Conservation (phyloP, 2,797 vertebrate genomes). For the Pampus argenteus region DNA sequence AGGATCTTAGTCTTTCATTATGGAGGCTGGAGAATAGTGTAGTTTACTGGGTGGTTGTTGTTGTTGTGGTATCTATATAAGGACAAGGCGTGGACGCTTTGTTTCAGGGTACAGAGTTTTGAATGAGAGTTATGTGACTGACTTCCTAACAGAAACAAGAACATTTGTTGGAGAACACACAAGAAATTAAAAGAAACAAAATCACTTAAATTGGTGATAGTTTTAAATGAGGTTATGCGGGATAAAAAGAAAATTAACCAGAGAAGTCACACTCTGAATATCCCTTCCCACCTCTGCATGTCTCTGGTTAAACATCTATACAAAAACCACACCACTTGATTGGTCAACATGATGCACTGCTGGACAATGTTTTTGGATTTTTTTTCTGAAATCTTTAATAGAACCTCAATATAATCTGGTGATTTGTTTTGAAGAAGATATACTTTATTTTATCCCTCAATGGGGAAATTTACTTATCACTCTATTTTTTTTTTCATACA, state of each 20-base stretch:
- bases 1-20: constrained; percentile 21
- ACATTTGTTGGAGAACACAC: not conserved
- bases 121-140: constrained; percentile 1
- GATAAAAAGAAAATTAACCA: not conserved
- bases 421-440: too few species aligned
- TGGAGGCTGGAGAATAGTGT: not conserved
- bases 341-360: not conserved
- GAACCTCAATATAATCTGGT: too few species aligned
- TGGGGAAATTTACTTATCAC: too few species aligned
- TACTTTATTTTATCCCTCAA: too few species aligned
- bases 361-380: not conserved
- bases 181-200: constrained; percentile 4
- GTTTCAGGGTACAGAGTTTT: constrained; percentile 1
- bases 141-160: not conserved
- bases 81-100: not conserved
- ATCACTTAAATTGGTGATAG: constrained; percentile 2
- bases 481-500: too few species aligned
- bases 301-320: not conserved
- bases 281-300: not conserved
- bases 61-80: constrained; percentile 1
- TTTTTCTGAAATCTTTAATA: too few species aligned
- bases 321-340: not conserved
- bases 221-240: constrained; percentile 6
- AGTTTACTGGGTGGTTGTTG: constrained; percentile 2
- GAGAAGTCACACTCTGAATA: not conserved